Evolutionary conservation across 2,113 vertebrate species (phyloP), one percentile per base, ranked within the genome.

Genomic region (Gallinago undulata): DNA sequence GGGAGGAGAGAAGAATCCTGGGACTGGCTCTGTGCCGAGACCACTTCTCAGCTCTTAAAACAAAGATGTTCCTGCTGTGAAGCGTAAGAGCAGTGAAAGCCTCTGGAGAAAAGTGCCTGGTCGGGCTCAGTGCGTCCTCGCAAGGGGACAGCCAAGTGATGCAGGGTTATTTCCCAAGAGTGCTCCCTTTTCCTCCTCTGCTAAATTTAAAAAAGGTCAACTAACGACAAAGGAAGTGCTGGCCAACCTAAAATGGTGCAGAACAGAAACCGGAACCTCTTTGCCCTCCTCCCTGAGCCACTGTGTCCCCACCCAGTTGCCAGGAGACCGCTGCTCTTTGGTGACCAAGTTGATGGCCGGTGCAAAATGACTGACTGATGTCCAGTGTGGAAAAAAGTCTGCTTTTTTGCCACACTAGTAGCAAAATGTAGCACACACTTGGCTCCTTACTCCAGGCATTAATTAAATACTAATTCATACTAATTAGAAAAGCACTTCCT

Each of bases 121-220:
- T 24, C 41, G 50, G 39, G 48, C 35, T 64, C 4, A 0, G 14
- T 6, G 13, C 0, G 1, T 45, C 55, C 60, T 73, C 11, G 5
- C 62, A 24, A 56, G 25, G 22, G 28, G 22, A 41, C 62, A 75
- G 43, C 66, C 17, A 6, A 13, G 16, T 25, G n/a, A 59, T 16
- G 15, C 28, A 25, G 39, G 17, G 16, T 2, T 57, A 15, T 22
- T 30, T 74, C 70, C 43, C 10, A 0, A 77, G 11, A 72, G 18
- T 3, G 14, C 23, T 75, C 27, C 13, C 3, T 64, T 90, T 60
- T 62, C n/a, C 68, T 56, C 53, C 45, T 33, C 39, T 66, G 66
- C 90, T 84, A 85, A 78, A 87, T 68, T 80, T 68, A 4, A 48
- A 78, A 78, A 81, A 41, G 47, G 30, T 45, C 27, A 53, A 1